Evolutionary conservation across 2,797 vertebrate species (phyloP).

Genomic region (Gymnopithys bicolor): DNA sequence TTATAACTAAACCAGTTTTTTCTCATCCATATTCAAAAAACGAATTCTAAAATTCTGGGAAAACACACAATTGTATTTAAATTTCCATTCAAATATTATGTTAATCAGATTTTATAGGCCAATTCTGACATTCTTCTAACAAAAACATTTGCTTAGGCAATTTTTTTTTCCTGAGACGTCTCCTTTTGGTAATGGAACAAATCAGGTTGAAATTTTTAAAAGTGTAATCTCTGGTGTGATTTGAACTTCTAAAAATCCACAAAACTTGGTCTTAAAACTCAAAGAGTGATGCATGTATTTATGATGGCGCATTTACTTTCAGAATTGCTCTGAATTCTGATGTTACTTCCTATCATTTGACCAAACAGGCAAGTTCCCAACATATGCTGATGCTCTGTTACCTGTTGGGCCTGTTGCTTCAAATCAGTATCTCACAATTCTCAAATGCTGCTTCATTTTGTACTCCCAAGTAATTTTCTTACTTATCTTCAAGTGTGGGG

Average conservation of each 20-base stretch:
- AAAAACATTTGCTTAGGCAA: background rate
- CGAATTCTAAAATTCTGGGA: background rate
- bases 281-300: background rate
- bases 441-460: background rate
- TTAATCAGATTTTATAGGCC: background rate
- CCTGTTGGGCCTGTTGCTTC: background rate
- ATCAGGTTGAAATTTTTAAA: background rate
- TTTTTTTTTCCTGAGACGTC: background rate
- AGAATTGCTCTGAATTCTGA: background rate
- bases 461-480: background rate
- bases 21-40: background rate
- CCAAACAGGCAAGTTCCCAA: background rate
- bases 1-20: background rate
- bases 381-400: background rate
- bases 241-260: background rate
- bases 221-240: accelerated
- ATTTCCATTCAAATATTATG: background rate
- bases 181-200: background rate
- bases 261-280: background rate
- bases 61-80: background rate
- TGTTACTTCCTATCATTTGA: background rate
- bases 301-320: background rate
- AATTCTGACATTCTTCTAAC: background rate
- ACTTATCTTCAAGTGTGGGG: background rate
- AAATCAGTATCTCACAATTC: background rate